Conservation (phyloP, 2,113 vertebrate genomes). For the Edolisoma coerulescens region DNA sequence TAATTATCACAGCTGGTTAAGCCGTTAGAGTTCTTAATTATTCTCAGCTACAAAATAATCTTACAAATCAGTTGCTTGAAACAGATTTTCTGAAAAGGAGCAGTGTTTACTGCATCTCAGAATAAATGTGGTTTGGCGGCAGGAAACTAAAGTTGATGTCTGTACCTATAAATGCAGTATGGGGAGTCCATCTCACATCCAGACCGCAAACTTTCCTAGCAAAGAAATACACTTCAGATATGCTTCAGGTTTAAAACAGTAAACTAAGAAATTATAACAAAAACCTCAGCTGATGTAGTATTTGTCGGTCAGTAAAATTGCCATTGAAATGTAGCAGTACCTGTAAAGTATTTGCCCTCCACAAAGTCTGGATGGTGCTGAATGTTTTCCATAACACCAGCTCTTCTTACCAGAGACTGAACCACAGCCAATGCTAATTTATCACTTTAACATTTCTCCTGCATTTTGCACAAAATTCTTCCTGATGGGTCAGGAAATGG, state of each 20-base stretch:
- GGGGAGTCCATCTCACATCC: background rate
- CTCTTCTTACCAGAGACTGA: background rate
- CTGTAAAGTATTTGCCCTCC: background rate
- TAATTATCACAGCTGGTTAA: background rate
- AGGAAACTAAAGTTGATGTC: background rate
- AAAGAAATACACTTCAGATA: background rate
- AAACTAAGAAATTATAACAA: background rate
- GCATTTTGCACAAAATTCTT: background rate
- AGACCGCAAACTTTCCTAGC: background rate
- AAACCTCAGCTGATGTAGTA: background rate
- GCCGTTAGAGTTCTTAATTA: background rate
- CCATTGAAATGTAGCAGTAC: background rate
- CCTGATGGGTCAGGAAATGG: conserved; percentile 10
- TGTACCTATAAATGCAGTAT: background rate
- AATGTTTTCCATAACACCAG: background rate
- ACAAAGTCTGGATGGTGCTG: background rate
- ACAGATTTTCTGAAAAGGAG: background rate
- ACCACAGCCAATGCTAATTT: background rate
- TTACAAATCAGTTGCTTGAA: background rate
- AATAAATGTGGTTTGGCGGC: background rate
- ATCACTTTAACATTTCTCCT: background rate
- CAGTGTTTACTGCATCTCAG: background rate
- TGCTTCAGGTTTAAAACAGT: background rate
- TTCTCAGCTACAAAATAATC: background rate
- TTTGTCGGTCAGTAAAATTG: background rate